Base-by-base conservation (phyloP, 1,140 invertebrate species). In the Steinernema feltiae region DNA sequence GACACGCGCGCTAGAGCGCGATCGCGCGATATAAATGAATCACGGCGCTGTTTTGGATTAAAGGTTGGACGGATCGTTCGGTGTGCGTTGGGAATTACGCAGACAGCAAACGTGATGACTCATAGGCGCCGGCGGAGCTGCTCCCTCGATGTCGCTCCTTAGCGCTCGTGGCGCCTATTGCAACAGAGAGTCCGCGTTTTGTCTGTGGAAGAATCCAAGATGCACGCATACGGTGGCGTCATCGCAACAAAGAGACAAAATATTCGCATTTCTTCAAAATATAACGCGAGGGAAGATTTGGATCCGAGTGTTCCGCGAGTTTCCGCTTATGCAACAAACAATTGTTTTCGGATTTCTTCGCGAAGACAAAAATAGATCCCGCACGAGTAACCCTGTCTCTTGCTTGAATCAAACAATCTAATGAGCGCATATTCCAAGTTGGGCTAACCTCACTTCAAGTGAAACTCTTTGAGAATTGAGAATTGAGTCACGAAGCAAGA, bases 81-180 rank as follows among this genome's bases (percentile, higher is more conserved):
- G 53, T 63, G 53, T 63, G 53, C 53, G 53, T 63, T 27, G 53
- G 12, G 53, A 63, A 63, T 63, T 63, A 63, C 53, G 53, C 53
- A 63, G 53, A 63, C 53, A 21, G 24, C 53, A 63, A 63, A 63
- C 53, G 53, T 3, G 15, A 46, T 63, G 53, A 63, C 2, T 63
- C 53, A 63, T 63, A 7, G 53, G 24, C 12, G 53, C 53, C 53
- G 53, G 24, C 53, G 7, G 53, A 63, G 53, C 53, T 12, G 53
- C 53, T 17, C 24, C 15, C 3, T 27, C 24, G 53, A 63, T 27
- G 53, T 21, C 53, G 53, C 53, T 27, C 12, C 53, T 27, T 27
- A 17, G 53, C 53, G 35, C 7, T 41, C 53, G 53, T 27, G 53
- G 53, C 53, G 53, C 53, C 53, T 63, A 12, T 46, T 46, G 41